Percentiles rank a stretch among this genome's conserved stretches.
These are phyloP conservation scores for Pantherophis alleghaniensis DNA, from an alignment of 2,797 vertebrate genomes.

Conservation along the genomic window DNA sequence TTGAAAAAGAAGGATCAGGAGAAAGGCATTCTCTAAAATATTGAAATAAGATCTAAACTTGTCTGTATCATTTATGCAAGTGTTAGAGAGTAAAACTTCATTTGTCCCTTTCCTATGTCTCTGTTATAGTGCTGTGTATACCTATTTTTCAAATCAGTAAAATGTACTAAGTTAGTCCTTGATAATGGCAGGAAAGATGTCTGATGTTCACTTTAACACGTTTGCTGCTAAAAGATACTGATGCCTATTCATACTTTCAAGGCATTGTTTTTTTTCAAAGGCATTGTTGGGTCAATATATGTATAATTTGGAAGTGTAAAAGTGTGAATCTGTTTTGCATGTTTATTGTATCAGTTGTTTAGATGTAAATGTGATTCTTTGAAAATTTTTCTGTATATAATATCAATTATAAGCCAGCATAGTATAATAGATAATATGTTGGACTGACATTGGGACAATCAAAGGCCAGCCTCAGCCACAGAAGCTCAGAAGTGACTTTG, in stretches of 20 bases:
- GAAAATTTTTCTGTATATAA: not conserved
- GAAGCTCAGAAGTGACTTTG: not conserved
- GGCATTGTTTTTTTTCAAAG: not conserved
- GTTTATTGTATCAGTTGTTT: not conserved
- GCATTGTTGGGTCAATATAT: not conserved
- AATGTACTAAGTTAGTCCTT: not conserved
- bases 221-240: not conserved
- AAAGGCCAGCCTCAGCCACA: not conserved
- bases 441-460: not conserved
- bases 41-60: not conserved
- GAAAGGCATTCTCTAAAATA: not conserved
- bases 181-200: not conserved
- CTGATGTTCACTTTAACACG: not conserved
- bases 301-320: not conserved
- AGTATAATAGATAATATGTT: not conserved
- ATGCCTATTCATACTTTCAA: not conserved
- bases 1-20: not conserved
- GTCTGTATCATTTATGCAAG: not conserved
- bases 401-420: not conserved
- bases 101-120: not conserved
- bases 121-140: not conserved
- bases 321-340: not conserved
- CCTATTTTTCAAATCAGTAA: not conserved
- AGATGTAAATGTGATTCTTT: not conserved
- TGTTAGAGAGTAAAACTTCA: not conserved